Percentiles rank a stretch among this genome's conserved stretches.
These are phyloP conservation scores for Phenganax subtilis DNA, from an alignment of 92 coral and sea anemone species.

Conservation along the genomic window DNA sequence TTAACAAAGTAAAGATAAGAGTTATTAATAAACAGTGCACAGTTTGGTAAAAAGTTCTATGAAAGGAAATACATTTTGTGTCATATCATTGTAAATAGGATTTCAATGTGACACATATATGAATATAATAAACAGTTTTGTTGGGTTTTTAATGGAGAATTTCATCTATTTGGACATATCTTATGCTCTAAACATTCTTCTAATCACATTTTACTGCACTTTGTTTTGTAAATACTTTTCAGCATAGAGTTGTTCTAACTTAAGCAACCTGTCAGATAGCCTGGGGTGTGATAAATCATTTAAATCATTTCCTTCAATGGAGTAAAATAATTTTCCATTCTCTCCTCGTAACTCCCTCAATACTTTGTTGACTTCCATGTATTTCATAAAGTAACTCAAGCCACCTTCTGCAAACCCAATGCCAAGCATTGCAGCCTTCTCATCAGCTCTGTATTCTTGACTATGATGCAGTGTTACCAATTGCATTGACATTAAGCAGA, in stretches of 20 bases:
- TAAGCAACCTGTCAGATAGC: slow-evolving; percentile 70
- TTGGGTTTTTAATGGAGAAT: no score
- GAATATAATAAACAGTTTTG: no score
- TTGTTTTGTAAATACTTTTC: slow-evolving; percentile 16
- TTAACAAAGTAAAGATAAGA: no score
- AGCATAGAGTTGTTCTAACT: slow-evolving; percentile 60
- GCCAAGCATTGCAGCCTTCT: slow-evolving; percentile 63
- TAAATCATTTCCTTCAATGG: slow-evolving; percentile 59
- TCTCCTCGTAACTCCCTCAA: slow-evolving; percentile 58
- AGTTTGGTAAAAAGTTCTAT: no score
- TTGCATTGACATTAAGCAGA: slow-evolving; percentile 50
- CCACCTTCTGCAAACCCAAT: slow-evolving; percentile 67
- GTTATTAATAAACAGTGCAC: no score
- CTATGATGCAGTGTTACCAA: slow-evolving; percentile 51
- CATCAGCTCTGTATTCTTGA: slow-evolving; percentile 81
- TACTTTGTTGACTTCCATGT: slow-evolving; percentile 55
- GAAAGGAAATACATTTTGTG: no score
- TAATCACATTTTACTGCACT: not conserved
- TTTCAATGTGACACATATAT: no score
- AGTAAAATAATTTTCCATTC: slow-evolving; percentile 54
- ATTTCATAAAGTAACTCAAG: slow-evolving; percentile 63
- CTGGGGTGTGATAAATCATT: slow-evolving; percentile 77
- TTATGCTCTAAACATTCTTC: no score
- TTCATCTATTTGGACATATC: no score
- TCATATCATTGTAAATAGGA: no score